Evolutionary conservation across 2,113 vertebrate genomes (phyloP).

Genomic region (Pao palembangensis): DNA sequence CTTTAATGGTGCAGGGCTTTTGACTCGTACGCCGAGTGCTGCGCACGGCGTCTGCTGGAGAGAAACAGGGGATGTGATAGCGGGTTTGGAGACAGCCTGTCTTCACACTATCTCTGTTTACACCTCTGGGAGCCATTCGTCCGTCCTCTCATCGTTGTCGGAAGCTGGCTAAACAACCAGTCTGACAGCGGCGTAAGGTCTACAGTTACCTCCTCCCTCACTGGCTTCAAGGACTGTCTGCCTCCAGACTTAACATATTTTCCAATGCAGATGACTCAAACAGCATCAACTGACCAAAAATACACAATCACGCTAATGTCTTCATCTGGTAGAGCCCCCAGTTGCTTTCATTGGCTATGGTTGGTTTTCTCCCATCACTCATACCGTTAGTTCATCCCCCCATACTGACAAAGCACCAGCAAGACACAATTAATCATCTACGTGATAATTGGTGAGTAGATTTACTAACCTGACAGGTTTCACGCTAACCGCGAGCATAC

Average conservation of each 20-base stretch:
- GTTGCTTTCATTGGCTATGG: too few species aligned
- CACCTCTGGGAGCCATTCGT: slow-evolving; percentile 68
- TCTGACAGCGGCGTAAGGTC: slow-evolving; percentile 38
- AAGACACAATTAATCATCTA: slow-evolving; percentile 66
- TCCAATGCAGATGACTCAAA: too few species aligned
- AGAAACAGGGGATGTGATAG: slow-evolving; percentile 61
- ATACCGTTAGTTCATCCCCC: neutral
- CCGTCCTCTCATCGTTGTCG: slow-evolving; percentile 58
- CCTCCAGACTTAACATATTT: slow-evolving; percentile 2
- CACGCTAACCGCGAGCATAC: slow-evolving; percentile 59
- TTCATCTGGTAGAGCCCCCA: too few species aligned
- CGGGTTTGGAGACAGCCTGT: slow-evolving; percentile 67
- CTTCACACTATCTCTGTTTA: slow-evolving; percentile 73
- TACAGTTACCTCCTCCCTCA: slow-evolving; percentile 33
- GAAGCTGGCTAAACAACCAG: slow-evolving; percentile 55
- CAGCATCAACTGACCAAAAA: too few species aligned
- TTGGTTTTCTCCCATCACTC: neutral
- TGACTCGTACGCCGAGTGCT: slow-evolving; percentile 29
- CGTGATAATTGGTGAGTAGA: slow-evolving; percentile 69
- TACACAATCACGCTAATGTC: too few species aligned
- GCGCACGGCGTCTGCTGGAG: slow-evolving; percentile 32
- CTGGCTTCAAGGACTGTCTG: slow-evolving; percentile 19
- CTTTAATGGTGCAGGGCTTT: slow-evolving; percentile 26
- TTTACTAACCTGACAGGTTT: slow-evolving; percentile 67
- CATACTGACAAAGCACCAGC: slow-evolving; percentile 24